Evolutionary conservation across 2,797 vertebrate genomes (phyloP).

Genomic region (Oreortyx pictus): DNA sequence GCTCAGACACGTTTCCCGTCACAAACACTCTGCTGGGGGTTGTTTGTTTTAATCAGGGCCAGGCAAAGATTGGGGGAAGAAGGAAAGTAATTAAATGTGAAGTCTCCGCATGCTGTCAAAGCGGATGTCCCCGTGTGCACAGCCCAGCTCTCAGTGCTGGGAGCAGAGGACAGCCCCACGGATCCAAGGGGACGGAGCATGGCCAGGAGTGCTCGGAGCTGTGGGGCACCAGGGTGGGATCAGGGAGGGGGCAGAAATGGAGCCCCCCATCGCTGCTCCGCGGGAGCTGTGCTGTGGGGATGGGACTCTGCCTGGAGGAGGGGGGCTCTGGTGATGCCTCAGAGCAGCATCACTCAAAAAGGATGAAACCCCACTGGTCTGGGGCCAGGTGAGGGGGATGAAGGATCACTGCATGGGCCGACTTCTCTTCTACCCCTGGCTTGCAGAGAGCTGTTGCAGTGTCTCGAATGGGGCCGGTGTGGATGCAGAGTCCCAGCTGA

Average conservation of each 20-base stretch:
- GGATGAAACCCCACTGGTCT: accelerated
- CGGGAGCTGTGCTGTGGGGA: too few relatives aligned
- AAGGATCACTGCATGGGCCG: not conserved
- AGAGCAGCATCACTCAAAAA: not conserved
- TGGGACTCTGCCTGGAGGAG: too few relatives aligned
- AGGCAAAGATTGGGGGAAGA: not conserved
- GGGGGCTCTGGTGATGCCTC: not conserved
- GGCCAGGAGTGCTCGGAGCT: not conserved
- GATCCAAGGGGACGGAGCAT: not conserved
- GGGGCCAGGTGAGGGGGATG: not conserved
- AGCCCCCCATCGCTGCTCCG: too few relatives aligned
- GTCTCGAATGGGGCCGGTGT: accelerated
- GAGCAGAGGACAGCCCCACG: not conserved
- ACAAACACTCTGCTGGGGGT: conserved; percentile 64
- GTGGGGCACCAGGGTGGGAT: not conserved
- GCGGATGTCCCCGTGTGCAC: conserved; percentile 15
- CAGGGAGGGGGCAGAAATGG: not conserved
- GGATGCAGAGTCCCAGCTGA: accelerated
- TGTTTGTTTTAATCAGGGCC: conserved; percentile 66
- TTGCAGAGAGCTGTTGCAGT: too few relatives aligned
- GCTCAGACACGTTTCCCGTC: conserved; percentile 36
- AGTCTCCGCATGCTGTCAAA: conserved; percentile 20
- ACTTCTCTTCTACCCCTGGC: not conserved
- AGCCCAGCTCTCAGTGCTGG: not conserved
- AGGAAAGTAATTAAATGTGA: conserved; percentile 66